A percentile compares a stretch with the other conserved stretches of the same genome.
Conservation (phyloP, 2,888 invertebrate species). For the Mimas tiliae region DNA sequence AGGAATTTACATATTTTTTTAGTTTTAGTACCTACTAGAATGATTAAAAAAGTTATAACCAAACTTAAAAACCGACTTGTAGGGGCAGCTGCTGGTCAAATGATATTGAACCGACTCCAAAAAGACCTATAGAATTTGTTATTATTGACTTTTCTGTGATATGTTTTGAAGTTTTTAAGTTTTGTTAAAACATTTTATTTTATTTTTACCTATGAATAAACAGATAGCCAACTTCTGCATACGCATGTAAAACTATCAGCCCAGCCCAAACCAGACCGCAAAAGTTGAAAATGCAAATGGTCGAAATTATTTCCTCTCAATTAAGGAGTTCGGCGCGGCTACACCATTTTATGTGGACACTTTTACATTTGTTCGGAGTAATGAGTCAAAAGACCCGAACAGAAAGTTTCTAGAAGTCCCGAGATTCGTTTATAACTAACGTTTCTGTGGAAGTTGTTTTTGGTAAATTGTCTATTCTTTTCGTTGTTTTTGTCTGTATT, state of each 20-base stretch:
- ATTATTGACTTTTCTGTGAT: no score
- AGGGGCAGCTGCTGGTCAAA: no score
- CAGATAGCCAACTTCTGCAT: neutral
- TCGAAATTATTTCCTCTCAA: constrained; percentile 27
- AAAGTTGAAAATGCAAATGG: constrained; percentile 17
- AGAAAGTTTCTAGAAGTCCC: neutral
- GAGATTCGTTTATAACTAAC: neutral
- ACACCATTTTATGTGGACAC: constrained; percentile 12
- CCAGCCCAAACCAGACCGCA: neutral
- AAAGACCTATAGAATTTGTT: no score
- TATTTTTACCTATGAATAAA: no score
- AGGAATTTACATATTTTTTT: no score
- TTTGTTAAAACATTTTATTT: no score
- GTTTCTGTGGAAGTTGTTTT: neutral
- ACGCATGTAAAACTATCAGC: neutral
- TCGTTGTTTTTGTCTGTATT: neutral
- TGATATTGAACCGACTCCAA: no score
- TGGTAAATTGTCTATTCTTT: neutral
- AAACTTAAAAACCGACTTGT: no score
- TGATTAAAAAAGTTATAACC: no score
- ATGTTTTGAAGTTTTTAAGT: no score
- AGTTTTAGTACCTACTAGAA: no score
- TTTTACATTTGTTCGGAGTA: constrained; percentile 20
- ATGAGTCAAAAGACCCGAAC: constrained; percentile 14
- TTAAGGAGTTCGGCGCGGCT: constrained; percentile 25